Evolutionary conservation across 2,888 invertebrate genomes (phyloP), one percentile per base, ranked within the genome.

Genomic region (Troides aeacus): DNA sequence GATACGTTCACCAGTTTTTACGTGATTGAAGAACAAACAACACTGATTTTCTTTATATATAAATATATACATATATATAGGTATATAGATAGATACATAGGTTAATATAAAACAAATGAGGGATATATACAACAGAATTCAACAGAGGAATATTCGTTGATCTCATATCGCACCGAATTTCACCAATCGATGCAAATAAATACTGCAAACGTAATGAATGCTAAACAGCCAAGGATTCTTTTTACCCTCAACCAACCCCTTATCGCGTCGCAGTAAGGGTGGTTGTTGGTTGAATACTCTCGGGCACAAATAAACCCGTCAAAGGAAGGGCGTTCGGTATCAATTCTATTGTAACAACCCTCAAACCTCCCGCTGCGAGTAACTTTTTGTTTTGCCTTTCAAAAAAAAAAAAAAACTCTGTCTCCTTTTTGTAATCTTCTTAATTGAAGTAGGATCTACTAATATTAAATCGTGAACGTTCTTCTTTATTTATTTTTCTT

Each of bases 141-240:
- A 3, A 17, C 57, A 36, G 30, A 21, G 39, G 7, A 57, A 58
- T 46, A 30, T 65, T 65, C 59, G 18, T 1, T 24, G 59, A 46
- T 66, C 42, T 58, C 53, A 36, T 42, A 66, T 65, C 66, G 23
- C 66, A 66, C 50, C 39, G 46, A 66, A 30, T 56, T 64, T 56
- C 61, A 62, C 23, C 56, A 66, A 66, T 66, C 61, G 61, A 66
- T 61, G 61, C 66, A 66, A 66, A 66, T 24, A 66, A 62, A 62
- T 46, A 46, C 61, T 39, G 56, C 39, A 61, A n/a, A 36, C 61
- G 53, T 61, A 66, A 66, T 66, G 60, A 62, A 66, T 66, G 21
- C 61, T 53, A 61, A 66, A 61, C 17, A 61, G 60, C 18, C 18
- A 30, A 23, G 10, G 5, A 18, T 30, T 18, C 17, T 21, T 61